phyloP scores from a whole-genome alignment of 2,113 vertebrate species.

The Melanerpes formicivorus region DNA sequence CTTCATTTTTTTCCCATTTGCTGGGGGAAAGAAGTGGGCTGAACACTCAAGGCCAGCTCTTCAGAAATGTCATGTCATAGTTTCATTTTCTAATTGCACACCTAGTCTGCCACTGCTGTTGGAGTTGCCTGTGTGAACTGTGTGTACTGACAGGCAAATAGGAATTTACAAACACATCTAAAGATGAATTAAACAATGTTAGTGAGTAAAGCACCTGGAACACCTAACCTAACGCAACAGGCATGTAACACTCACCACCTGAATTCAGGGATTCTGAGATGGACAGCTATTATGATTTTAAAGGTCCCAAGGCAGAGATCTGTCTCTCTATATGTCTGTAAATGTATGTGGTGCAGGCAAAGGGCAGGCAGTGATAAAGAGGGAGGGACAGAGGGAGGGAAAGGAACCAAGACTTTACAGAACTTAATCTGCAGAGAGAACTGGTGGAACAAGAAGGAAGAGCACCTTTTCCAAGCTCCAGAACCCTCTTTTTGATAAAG shows the following conservation, averaged over 20 bases:
- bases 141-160: not conserved
- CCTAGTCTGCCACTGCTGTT: not conserved
- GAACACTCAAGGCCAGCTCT: not conserved
- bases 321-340: not conserved
- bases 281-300: not conserved
- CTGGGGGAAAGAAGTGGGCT: not conserved
- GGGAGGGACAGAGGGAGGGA: slow-evolving; percentile 58
- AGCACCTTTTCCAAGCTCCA: not conserved
- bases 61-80: not conserved
- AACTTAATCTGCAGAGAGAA: not conserved
- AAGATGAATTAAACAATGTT: not conserved
- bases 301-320: not conserved
- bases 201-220: not conserved
- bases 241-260: not conserved
- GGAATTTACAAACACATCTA: not conserved
- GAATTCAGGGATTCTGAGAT: not conserved
- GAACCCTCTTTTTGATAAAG: not conserved
- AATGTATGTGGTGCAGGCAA: not conserved
- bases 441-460: slow-evolving; percentile 27
- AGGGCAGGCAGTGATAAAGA: not conserved
- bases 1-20: not conserved
- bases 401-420: not conserved
- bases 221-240: not conserved
- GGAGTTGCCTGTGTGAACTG: not conserved
- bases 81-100: not conserved